Evolutionary conservation across 1,140 invertebrate species (phyloP).

Genomic region (Aphaenogaster ashmeadi): DNA sequence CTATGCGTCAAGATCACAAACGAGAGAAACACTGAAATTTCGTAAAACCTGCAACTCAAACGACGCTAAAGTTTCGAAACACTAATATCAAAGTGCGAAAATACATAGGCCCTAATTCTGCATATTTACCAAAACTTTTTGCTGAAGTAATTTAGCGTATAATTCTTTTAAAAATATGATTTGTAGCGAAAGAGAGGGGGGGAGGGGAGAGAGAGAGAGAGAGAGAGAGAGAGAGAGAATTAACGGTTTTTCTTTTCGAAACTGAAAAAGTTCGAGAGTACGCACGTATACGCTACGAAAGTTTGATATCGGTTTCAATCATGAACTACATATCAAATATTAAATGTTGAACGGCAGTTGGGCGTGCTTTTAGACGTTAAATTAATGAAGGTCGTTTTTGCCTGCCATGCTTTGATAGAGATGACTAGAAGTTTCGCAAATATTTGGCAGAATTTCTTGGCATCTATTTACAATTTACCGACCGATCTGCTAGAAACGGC

Average conservation of each 20-base stretch:
- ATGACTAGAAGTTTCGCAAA: constrained; percentile 19
- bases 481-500: constrained; percentile 20
- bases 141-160: neutral
- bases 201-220: too few relatives aligned
- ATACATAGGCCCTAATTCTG: too few relatives aligned
- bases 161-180: neutral
- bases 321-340: constrained; percentile 10
- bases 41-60: neutral
- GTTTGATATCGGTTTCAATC: neutral
- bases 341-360: neutral
- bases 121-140: too few relatives aligned
- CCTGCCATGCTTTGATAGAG: constrained; percentile 12
- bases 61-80: neutral
- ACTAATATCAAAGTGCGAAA: neutral
- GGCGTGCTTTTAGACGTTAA: constrained; percentile 42
- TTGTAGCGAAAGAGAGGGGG: too few relatives aligned
- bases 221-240: neutral
- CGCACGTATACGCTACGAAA: neutral
- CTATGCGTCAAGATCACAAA: neutral
- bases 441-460: constrained; percentile 62
- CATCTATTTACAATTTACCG: neutral
- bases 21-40: neutral
- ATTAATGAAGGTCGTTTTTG: constrained; percentile 46
- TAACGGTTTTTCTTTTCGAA: neutral
- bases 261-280: neutral